These are phyloP conservation scores for Eunapius fragilis DNA, from an alignment of 37 sponge, comb jelly and placozoan species.

Conservation along the genomic window DNA sequence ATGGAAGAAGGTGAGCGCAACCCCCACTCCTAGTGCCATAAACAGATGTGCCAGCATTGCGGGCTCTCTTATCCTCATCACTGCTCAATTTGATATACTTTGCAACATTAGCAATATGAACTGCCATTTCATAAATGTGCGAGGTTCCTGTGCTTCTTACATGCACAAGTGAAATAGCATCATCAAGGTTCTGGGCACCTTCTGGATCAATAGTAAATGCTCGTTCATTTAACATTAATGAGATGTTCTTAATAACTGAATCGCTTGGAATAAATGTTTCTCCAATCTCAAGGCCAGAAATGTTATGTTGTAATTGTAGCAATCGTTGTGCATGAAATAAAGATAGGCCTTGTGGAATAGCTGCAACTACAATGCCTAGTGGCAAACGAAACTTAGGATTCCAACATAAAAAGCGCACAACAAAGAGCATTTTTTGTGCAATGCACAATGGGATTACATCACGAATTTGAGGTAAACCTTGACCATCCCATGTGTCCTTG, in stretches of 20 bases:
- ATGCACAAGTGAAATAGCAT: constrained; percentile 61
- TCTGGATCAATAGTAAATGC: constrained; percentile 82
- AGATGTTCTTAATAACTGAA: neutral
- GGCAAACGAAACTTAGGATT: constrained; percentile 29
- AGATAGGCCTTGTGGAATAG: constrained; percentile 30
- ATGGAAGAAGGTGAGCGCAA: constrained; percentile 36
- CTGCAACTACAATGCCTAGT: constrained; percentile 53
- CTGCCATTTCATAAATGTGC: constrained; percentile 51
- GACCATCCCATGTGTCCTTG: neutral
- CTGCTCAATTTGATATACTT: neutral
- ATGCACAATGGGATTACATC: constrained; percentile 50
- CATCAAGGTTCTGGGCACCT: constrained; percentile 58
- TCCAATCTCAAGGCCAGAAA: neutral
- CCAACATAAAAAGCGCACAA: constrained; percentile 56
- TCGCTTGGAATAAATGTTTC: neutral
- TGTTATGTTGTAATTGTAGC: constrained; percentile 22
- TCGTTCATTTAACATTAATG: neutral
- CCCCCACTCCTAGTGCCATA: constrained; percentile 14
- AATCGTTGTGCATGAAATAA: constrained; percentile 51
- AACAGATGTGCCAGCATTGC: constrained; percentile 12
- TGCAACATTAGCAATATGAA: constrained; percentile 58
- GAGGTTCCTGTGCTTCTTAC: neutral
- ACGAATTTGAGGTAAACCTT: constrained; percentile 37
- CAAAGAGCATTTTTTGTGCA: constrained; percentile 57
- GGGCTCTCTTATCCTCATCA: constrained; percentile 22